Evolutionary conservation across 2,113 vertebrate species (phyloP), one percentile per base, ranked within the genome.

Genomic region (Vanacampus margaritifer): DNA sequence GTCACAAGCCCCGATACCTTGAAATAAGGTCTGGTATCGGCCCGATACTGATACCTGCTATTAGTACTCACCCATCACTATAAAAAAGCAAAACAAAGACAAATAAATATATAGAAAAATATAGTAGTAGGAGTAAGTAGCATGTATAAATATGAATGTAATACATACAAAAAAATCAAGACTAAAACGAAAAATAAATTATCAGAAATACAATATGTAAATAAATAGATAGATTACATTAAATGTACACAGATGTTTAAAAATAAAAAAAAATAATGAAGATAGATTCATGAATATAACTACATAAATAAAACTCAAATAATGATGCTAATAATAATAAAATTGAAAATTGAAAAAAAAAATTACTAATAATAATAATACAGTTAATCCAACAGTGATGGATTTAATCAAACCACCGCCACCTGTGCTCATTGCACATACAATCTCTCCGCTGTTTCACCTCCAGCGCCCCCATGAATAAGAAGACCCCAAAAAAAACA

Each of bases 361-460:
- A 2, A 50, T 23, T 10, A n/a, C 21, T 16, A 48, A 48, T 48
- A 21, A 48, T 7, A 48, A 48, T 48, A 54, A 54, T 12, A 13
- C 13, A 54, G 2, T 3, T 26, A 11, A 1, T 23, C 24, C 5
- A 14, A n/a, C 58, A 4, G 9, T n/a, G 5, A 39, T 64, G 71
- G 76, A 77, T 82, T 83, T 80, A 53, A 67, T 67, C 28, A 28
- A 3, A 17, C 54, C 54, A 59, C 78, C 72, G 72, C 81, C 17
- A 37, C 68, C 73, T 75, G 68, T 66, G 1, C 50, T 74, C 35
- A 78, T 67, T 71, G 72, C 63, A 72, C 79, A 85, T 81, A 87
- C 79, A 85, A 84, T 64, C 74, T 81, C 48, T 79, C 72, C 39
- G 65, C 32, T 65, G 56, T 65, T 69, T 79, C 60, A 69, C 41